These are phyloP conservation scores for Echinometra lucunter DNA, from an alignment of 53 echinoderm and acorn worm species.

Conservation along the genomic window DNA sequence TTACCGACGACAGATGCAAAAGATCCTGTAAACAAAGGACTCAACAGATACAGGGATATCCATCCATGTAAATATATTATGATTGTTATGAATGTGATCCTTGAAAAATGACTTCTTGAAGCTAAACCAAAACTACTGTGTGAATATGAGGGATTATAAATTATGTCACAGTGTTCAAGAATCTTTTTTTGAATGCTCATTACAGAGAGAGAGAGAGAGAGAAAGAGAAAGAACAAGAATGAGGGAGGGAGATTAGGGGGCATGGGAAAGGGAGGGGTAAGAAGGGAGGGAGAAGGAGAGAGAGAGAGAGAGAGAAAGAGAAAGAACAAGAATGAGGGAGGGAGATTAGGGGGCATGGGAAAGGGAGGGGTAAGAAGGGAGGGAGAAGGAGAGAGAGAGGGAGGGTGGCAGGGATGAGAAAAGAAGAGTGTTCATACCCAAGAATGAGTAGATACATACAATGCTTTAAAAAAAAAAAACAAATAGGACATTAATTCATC, in stretches of 20 bases:
- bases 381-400: not conserved
- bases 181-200: not conserved
- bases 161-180: not conserved
- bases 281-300: not conserved
- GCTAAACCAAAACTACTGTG: not conserved
- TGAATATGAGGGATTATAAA: not conserved
- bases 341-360: no score
- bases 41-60: slow-evolving; percentile 97
- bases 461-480: no score
- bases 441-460: no score
- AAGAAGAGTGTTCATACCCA: no score
- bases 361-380: no score
- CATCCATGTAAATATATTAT: slow-evolving; percentile 87
- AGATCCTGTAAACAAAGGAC: slow-evolving; percentile 85
- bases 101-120: not conserved
- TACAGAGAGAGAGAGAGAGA: not conserved
- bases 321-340: no score
- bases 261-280: not conserved
- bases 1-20: slow-evolving; percentile 79
- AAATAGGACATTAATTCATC: no score
- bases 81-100: not conserved
- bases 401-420: not conserved
- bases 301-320: not conserved
- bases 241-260: no score
- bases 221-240: not conserved